These are phyloP conservation scores for Circaetus cinerascens DNA, from an alignment of 2,113 vertebrate genomes.

Conservation along the genomic window DNA sequence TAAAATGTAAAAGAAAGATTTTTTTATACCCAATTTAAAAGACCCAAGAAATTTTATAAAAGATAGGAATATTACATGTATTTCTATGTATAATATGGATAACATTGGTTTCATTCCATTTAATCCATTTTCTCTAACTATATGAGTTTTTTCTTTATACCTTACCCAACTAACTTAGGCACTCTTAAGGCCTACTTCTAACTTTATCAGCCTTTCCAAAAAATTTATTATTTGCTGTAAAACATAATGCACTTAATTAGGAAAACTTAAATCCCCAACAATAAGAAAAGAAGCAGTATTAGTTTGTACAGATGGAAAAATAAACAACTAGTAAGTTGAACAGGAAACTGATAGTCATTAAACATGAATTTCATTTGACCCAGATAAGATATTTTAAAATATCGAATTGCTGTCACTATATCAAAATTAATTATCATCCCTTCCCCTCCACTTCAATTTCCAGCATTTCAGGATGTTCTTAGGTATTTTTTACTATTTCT, in stretches of 20 bases:
- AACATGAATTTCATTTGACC: not conserved
- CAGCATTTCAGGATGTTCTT: not conserved
- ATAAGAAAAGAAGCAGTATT: not conserved
- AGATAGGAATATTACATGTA: not conserved
- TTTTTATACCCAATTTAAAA: not conserved
- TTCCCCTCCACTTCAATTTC: not conserved
- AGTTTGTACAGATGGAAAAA: not conserved
- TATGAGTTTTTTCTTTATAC: not conserved
- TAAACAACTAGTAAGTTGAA: not conserved
- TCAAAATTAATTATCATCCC: not conserved
- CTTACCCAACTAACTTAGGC: not conserved
- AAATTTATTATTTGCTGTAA: not conserved
- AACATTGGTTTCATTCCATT: not conserved
- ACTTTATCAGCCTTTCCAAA: not conserved
- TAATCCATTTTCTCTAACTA: not conserved
- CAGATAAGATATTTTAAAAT: conserved; percentile 1
- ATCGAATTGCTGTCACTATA: not conserved
- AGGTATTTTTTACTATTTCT: not conserved
- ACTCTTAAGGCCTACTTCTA: not conserved
- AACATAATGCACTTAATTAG: not conserved
- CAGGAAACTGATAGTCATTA: not conserved
- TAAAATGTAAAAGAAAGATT: not conserved
- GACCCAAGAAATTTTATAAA: not conserved
- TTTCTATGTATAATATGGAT: not conserved
- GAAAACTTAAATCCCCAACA: not conserved